Base-by-base conservation (phyloP, 2,888 invertebrate species). In the Acrocera orbiculus region DNA sequence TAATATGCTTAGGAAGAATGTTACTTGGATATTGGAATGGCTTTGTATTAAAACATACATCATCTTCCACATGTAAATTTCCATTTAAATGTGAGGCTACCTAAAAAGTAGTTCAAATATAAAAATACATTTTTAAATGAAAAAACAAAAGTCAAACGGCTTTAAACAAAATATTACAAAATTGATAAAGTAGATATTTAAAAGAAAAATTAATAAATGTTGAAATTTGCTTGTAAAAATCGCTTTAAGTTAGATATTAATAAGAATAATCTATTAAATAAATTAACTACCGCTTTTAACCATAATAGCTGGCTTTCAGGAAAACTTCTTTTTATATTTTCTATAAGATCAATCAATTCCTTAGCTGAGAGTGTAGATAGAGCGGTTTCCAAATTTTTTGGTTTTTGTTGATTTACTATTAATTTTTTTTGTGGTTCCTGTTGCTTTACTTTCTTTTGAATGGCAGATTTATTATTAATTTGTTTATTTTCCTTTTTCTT, bases 231-330 rank as follows among this genome's bases (percentile, higher is more conserved):
- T 9, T 22, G 9, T 22, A 9, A 22, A 9, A 22, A 10, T 3
- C 22, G 8, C 22, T 22, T 10, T 22, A 22, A 8, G 9, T 3
- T 3, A 22, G 9, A 8, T 22, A 22, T 22, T 22, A 22, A 3
- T 22, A 9, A n/a, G n/a, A 22, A 22, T 9, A 22, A 22, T 22
- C 22, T 8, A 22, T 9, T 22, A 2, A 22, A 13, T 17, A 16
- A 75, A 23, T 64, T 64, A 6, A 71, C 68, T 30, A 81, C 64
- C 49, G 76, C 76, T 50, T 77, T 76, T 16, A 82, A 50, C 78
- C 80, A 73, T 16, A 71, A 61, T 23, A 72, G 53, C 6, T 79
- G 77, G n/a, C 74, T 74, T 24, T 73, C 75, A 1, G 76, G 73
- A 53, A 73, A 80, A 37, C 70, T 65, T 3, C 64, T 47, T 53